Conservation (phyloP, 2,888 invertebrate species). For the Liopterus haemorrhoidalis region DNA sequence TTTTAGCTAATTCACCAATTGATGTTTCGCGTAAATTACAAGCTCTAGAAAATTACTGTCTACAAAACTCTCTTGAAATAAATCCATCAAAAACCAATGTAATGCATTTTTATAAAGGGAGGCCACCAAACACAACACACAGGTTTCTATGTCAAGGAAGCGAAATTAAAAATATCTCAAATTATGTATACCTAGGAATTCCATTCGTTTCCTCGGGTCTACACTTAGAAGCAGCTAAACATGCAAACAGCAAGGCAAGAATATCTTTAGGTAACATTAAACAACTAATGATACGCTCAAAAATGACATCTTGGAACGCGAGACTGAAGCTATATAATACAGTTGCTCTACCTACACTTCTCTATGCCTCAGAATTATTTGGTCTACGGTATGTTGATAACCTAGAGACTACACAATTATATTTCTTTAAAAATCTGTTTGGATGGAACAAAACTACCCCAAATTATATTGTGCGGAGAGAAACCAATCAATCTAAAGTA, state of each 20-base stretch:
- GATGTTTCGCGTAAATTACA: too few relatives aligned
- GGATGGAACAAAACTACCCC: conserved; percentile 2
- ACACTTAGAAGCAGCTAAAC: neutral
- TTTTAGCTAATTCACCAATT: too few relatives aligned
- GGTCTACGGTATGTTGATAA: conserved; percentile 1
- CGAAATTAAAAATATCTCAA: neutral
- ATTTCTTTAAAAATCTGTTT: conserved; percentile 4
- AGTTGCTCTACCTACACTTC: conserved; percentile 4
- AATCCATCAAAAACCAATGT: too few relatives aligned
- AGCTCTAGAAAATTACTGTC: too few relatives aligned
- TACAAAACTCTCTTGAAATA: too few relatives aligned
- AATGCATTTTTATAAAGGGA: too few relatives aligned
- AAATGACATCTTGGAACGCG: conserved; percentile 8
- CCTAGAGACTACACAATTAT: neutral
- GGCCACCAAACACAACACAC: too few relatives aligned
- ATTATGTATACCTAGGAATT: neutral
- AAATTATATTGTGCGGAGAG: conserved; percentile 4
- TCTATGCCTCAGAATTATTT: conserved; percentile 3
- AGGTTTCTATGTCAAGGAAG: conserved; percentile 2
- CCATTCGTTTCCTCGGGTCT: neutral
- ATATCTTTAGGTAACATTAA: neutral
- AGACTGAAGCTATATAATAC: conserved; percentile 6
- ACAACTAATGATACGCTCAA: neutral
- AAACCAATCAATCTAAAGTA: conserved; percentile 1
- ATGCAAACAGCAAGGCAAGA: conserved; percentile 3